A percentile compares a stretch with the other conserved stretches of the same genome.
Evolutionary conservation across 1,140 invertebrate genomes (phyloP).

Genomic region (Drosophila suzukii): DNA sequence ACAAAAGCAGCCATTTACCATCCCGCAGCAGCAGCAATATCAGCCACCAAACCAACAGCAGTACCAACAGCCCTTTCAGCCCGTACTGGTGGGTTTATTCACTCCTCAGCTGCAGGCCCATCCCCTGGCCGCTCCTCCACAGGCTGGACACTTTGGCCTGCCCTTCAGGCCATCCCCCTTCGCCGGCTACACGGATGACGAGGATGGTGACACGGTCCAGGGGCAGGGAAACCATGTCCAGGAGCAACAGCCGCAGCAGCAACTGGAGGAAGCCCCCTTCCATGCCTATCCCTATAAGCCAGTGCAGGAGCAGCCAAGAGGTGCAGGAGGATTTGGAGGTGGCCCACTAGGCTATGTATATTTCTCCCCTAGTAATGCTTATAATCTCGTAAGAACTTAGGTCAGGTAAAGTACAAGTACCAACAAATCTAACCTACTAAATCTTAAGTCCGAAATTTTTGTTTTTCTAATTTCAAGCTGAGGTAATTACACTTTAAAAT

Average conservation of each 20-base stretch:
- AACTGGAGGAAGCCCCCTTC: constrained; percentile 17
- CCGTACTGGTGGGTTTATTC: constrained; percentile 26
- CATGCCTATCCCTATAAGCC: constrained; percentile 19
- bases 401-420: neutral
- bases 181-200: constrained; percentile 38
- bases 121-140: constrained; percentile 5
- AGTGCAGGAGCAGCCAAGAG: neutral
- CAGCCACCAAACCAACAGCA: neutral
- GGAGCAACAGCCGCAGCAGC: neutral
- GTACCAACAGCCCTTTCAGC: neutral
- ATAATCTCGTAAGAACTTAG: constrained; percentile 50
- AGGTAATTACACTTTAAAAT: too few relatives aligned
- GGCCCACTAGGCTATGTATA: constrained; percentile 25
- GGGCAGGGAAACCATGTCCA: neutral
- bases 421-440: too few relatives aligned
- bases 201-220: neutral
- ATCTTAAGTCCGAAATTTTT: too few relatives aligned
- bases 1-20: neutral
- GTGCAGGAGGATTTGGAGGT: neutral
- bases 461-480: too few relatives aligned
- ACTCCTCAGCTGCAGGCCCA: constrained; percentile 15
- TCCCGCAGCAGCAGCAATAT: constrained; percentile 5
- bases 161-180: constrained; percentile 47
- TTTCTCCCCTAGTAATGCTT: constrained; percentile 40
- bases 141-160: constrained; percentile 28